Evolutionary conservation across 2,888 invertebrate genomes (phyloP).

Genomic region (Idaea aversata): DNA sequence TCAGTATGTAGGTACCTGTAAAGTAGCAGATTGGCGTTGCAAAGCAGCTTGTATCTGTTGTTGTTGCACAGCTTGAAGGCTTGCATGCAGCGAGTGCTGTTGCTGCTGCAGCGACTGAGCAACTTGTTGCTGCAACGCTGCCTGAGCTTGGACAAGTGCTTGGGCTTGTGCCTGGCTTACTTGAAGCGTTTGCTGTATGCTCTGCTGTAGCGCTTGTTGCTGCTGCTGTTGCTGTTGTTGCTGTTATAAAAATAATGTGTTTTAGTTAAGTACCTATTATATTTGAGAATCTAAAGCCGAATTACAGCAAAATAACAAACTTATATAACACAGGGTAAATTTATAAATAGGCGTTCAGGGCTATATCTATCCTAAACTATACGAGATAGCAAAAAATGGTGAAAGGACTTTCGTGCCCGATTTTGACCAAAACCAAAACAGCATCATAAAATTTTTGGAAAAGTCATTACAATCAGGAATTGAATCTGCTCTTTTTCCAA

Average conservation of each 20-base stretch:
- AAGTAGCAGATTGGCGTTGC: slow-evolving; percentile 69
- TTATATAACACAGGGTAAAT: too few relatives aligned
- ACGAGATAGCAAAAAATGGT: too few relatives aligned
- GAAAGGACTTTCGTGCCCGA: too few relatives aligned
- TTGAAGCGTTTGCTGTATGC: slow-evolving; percentile 65
- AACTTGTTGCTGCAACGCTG: slow-evolving; percentile 70
- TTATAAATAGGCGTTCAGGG: too few relatives aligned
- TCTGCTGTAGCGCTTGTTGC: slow-evolving; percentile 58
- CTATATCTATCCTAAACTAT: too few relatives aligned
- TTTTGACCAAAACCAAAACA: too few relatives aligned
- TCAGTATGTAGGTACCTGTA: slow-evolving; percentile 57
- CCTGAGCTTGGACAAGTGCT: slow-evolving; percentile 70
- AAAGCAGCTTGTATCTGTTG: slow-evolving; percentile 74
- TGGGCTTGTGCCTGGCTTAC: slow-evolving; percentile 73
- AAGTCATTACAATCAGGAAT: too few relatives aligned
- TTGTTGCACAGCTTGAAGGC: slow-evolving; percentile 71
- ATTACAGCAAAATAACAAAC: too few relatives aligned
- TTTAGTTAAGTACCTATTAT: neutral
- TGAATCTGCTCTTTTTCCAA: too few relatives aligned
- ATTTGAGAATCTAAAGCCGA: slow-evolving; percentile 28
- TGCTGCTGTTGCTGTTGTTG: slow-evolving; percentile 50
- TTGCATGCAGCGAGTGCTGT: slow-evolving; percentile 70
- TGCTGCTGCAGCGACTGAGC: slow-evolving; percentile 72
- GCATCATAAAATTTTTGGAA: too few relatives aligned
- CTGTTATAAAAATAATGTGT: slow-evolving; percentile 23